A percentile compares a stretch with the other conserved stretches of the same genome.
Conservation (phyloP, 1,140 invertebrate species). For the Eupristina koningsbergeri region DNA sequence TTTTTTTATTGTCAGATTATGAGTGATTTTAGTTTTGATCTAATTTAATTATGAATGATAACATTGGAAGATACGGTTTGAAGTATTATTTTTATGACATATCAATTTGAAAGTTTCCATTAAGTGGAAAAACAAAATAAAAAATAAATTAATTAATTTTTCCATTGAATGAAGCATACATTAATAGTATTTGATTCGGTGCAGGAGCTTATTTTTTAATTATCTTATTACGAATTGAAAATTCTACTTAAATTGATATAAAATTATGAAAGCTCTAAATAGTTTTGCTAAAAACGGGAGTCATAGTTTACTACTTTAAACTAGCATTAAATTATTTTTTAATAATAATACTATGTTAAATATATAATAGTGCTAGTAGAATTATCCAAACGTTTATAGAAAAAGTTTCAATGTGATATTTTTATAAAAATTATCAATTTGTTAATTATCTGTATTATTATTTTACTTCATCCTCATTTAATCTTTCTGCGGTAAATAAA, state of each 20-base stretch:
- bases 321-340: not conserved
- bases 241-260: not conserved
- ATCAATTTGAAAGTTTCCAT: not conserved
- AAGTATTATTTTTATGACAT: not conserved
- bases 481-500: not conserved
- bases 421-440: too few relatives aligned
- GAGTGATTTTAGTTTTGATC: not conserved
- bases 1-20: not conserved
- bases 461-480: too few relatives aligned
- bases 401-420: too few relatives aligned
- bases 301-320: not conserved
- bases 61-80: not conserved
- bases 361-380: too few relatives aligned
- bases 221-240: not conserved
- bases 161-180: not conserved
- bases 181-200: too few relatives aligned
- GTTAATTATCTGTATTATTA: too few relatives aligned
- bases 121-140: not conserved
- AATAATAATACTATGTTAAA: not conserved
- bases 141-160: not conserved
- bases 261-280: not conserved
- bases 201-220: too few relatives aligned
- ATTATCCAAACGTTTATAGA: not conserved
- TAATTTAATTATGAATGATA: not conserved
- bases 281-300: not conserved